Base-by-base conservation (phyloP, 2,113 vertebrate species). In the Stigmatopora argus region DNA sequence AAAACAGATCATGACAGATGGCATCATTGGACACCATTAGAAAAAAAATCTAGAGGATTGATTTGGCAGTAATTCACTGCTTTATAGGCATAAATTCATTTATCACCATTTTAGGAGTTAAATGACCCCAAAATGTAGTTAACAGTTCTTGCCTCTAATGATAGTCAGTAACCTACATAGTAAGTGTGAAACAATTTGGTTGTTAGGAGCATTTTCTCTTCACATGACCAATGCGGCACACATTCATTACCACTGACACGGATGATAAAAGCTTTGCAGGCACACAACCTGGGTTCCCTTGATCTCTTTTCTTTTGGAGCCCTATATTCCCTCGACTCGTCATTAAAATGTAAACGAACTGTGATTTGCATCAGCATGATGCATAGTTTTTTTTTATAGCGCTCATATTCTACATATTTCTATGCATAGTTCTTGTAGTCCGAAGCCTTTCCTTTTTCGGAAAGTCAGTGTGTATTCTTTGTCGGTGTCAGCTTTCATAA, bases 401-500 rank as follows among this genome's bases (percentile, higher is more conserved):
- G 59, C 21, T 19, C 14, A 56, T 58, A 26, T 57, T 55, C 35
- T 67, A 70, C 70, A 41, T 41, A 41, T 41, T 41, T 8, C 38
- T 10, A 41, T 41, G 38, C 38, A 41, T 41, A 7, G 38, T 3
- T 69, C 69, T 77, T 62, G 57, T 48, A 56, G 45, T 78, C 65
- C 67, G 18, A 83, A 78, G 66, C 21, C 26, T 77, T 72, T 2
- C n/a, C 72, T 71, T 58, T 71, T 38, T 31, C 8, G 60, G 76
- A 75, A 64, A 70, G 61, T 73, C 46, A 1, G 31, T 67, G 63
- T 67, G 26, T 67, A 71, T 64, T 74, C 71, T 75, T 78, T 61
- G 76, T 78, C 73, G 73, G 64, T 69, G 83, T 87, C 83, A 75
- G 74, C 73, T 83, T 78, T 81, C 63, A 75, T 82, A 77, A 84